phyloP scores from a whole-genome alignment of 2,113 vertebrate genomes.

The Polypterus bichir region DNA sequence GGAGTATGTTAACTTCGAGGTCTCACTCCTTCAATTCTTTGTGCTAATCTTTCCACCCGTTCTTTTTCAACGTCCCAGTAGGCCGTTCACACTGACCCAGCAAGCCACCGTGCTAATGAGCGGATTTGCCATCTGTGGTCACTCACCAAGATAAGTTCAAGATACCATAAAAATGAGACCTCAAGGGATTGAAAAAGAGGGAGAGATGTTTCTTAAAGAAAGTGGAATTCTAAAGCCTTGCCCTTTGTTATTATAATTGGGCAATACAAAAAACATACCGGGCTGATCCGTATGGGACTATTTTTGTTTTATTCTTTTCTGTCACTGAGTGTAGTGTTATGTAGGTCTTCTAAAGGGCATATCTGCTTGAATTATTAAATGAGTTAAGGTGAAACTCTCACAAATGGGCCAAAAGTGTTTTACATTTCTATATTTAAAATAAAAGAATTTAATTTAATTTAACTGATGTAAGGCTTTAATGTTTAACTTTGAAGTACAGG shows the following conservation, averaged over 20 bases:
- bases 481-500: too few relatives aligned
- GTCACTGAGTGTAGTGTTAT: neutral
- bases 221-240: neutral
- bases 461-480: too few relatives aligned
- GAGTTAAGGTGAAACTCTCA: too few relatives aligned
- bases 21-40: neutral
- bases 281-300: neutral
- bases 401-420: too few relatives aligned
- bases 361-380: too few relatives aligned
- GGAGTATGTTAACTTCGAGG: slow-evolving; percentile 2
- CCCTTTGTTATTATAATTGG: slow-evolving; percentile 5
- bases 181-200: slow-evolving; percentile 8
- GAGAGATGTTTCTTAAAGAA: slow-evolving; percentile 17
- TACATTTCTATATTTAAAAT: too few relatives aligned
- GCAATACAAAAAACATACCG: neutral
- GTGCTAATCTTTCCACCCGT: neutral
- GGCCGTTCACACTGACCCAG: slow-evolving; percentile 3
- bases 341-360: neutral
- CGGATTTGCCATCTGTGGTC: slow-evolving; percentile 5
- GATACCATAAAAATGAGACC: neutral
- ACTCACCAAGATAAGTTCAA: slow-evolving; percentile 7
- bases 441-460: too few relatives aligned
- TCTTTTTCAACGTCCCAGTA: neutral
- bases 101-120: slow-evolving; percentile 3
- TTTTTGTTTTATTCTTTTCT: neutral